These are phyloP conservation scores for Paratilapia polleni DNA, from an alignment of 2,113 vertebrate species.

Conservation along the genomic window DNA sequence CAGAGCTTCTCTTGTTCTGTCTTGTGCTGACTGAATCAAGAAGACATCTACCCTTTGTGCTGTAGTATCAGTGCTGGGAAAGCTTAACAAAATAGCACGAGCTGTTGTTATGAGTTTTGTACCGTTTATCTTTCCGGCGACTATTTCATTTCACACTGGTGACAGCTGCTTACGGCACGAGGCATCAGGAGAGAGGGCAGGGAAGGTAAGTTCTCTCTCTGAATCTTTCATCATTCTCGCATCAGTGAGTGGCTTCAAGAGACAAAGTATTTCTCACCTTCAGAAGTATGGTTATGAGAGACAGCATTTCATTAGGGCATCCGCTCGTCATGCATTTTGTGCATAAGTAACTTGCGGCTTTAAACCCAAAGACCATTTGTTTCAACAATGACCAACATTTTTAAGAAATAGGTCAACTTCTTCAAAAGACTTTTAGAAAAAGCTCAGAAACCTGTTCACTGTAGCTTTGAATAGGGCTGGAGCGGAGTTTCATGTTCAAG, in stretches of 20 bases:
- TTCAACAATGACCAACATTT: background rate
- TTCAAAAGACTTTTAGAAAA: background rate
- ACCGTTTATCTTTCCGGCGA: background rate
- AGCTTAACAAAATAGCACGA: conserved; percentile 1
- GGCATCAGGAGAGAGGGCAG: background rate
- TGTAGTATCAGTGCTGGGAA: background rate
- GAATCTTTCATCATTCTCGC: conserved; percentile 27
- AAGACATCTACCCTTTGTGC: background rate
- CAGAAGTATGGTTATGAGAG: conserved; percentile 1
- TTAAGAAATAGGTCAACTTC: background rate
- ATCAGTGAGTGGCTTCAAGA: background rate
- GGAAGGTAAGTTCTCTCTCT: background rate
- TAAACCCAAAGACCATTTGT: background rate
- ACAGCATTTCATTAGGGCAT: conserved; percentile 14
- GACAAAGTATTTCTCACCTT: background rate
- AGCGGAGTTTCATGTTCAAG: background rate
- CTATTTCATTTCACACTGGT: conserved; percentile 14
- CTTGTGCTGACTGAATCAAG: background rate
- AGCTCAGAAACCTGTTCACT: background rate
- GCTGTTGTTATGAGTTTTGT: background rate
- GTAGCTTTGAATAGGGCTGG: background rate
- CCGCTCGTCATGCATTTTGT: background rate
- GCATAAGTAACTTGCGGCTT: background rate
- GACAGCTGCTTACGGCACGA: conserved; percentile 30
- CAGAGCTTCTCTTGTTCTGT: background rate